Evolutionary conservation across 2,113 vertebrate genomes (phyloP).

Genomic region (Nibea coibor): DNA sequence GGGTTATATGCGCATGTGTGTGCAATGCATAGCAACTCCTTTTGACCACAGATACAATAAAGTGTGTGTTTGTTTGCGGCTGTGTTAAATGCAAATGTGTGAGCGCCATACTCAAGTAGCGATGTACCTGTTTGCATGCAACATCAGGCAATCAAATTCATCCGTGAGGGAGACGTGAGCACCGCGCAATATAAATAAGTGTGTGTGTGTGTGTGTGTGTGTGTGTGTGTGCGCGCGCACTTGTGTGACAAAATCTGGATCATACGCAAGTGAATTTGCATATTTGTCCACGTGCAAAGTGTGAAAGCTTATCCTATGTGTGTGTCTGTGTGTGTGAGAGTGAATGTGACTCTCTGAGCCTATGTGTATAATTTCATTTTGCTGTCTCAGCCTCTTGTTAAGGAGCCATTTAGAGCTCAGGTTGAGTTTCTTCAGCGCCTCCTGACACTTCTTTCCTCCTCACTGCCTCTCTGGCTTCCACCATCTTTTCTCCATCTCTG

Average conservation of each 20-base stretch:
- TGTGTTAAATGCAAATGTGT: constrained; percentile 31
- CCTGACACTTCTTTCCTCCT: constrained; percentile 70
- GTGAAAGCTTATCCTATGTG: constrained; percentile 1
- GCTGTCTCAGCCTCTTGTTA: constrained; percentile 75
- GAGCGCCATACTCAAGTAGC: background rate
- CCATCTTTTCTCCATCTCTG: constrained; percentile 69
- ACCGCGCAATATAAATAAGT: background rate
- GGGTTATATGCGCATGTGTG: constrained; percentile 39
- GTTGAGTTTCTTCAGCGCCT: constrained; percentile 70
- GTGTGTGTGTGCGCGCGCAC: background rate
- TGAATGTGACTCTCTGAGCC: background rate
- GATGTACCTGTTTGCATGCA: constrained; percentile 46
- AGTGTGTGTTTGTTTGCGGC: constrained; percentile 13
- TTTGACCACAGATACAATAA: constrained; percentile 45
- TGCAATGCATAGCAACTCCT: constrained; percentile 63
- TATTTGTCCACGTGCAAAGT: constrained; percentile 31
- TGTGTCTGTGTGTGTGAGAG: constrained; percentile 2
- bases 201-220: background rate
- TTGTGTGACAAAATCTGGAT: background rate
- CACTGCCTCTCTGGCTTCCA: constrained; percentile 61
- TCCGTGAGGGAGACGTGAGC: constrained; percentile 1
- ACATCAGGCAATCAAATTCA: constrained; percentile 25
- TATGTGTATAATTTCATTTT: constrained; percentile 71
- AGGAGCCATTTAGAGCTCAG: constrained; percentile 75
- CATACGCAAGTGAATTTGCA: constrained; percentile 16